phyloP scores from a whole-genome alignment of 1,140 invertebrate genomes.

The Cotesia vestalis region DNA sequence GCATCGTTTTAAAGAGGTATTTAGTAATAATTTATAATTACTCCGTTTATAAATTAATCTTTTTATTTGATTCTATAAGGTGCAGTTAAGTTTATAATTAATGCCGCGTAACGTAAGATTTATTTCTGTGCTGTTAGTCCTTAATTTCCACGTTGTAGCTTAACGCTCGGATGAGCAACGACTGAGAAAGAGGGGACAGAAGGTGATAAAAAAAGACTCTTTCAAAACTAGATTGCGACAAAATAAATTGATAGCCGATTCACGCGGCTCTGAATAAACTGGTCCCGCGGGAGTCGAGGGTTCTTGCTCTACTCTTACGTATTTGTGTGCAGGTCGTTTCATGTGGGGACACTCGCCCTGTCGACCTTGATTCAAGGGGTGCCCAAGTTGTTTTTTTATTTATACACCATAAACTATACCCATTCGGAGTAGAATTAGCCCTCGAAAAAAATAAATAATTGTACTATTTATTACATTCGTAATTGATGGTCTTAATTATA shows the following conservation, averaged over 20 bases:
- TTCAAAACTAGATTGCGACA: constrained; percentile 53
- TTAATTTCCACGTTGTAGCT: constrained; percentile 5
- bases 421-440: constrained; percentile 55
- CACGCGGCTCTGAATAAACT: constrained; percentile 55
- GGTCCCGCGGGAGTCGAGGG: constrained; percentile 55
- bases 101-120: constrained; percentile 3
- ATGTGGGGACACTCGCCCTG: constrained; percentile 35
- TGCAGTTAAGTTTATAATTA: neutral
- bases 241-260: constrained; percentile 65
- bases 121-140: constrained; percentile 1
- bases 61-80: neutral
- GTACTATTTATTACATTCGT: too few relatives aligned
- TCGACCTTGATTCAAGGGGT: constrained; percentile 43
- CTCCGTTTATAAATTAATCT: neutral
- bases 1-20: too few relatives aligned
- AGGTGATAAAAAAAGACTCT: constrained; percentile 39
- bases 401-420: constrained; percentile 63
- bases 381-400: constrained; percentile 20
- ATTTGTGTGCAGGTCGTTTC: constrained; percentile 18
- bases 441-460: neutral
- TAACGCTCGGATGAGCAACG: constrained; percentile 1
- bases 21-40: too few relatives aligned
- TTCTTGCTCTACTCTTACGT: constrained; percentile 20
- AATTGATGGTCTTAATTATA: too few relatives aligned
- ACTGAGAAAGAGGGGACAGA: neutral